phyloP scores from a whole-genome alignment of 1,140 invertebrate species.

The Oedothorax gibbosus region DNA sequence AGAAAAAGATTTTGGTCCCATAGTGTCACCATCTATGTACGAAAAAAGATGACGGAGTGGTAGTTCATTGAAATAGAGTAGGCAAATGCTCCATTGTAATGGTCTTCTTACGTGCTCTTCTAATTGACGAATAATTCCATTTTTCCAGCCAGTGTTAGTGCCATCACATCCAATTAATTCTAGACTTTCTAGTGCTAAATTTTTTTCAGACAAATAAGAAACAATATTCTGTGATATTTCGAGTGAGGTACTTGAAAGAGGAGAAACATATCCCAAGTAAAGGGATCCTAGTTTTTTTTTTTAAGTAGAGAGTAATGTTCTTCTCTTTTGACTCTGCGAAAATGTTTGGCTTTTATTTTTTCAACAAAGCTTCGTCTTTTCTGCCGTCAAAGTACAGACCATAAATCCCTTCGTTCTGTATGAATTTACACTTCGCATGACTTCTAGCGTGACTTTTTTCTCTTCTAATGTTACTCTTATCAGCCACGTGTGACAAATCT shows the following conservation, averaged over 20 bases:
- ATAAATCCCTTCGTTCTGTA: too few relatives aligned
- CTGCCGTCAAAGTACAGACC: not conserved
- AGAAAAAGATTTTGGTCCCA: slow-evolving; percentile 9
- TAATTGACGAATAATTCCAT: not conserved
- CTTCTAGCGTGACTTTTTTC: too few relatives aligned
- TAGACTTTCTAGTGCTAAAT: slow-evolving; percentile 8
- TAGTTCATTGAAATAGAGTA: slow-evolving; percentile 24
- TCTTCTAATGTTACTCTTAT: too few relatives aligned
- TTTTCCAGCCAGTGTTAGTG: slow-evolving; percentile 25
- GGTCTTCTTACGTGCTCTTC: not conserved
- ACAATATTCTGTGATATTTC: slow-evolving; percentile 15
- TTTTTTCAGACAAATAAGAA: not conserved
- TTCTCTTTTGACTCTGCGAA: not conserved
- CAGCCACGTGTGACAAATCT: too few relatives aligned
- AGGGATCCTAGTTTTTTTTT: not conserved
- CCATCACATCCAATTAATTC: slow-evolving; percentile 13
- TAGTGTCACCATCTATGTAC: slow-evolving; percentile 2
- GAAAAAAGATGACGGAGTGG: slow-evolving; percentile 18
- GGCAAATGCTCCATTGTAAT: slow-evolving; percentile 1
- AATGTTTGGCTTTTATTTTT: not conserved
- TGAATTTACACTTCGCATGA: too few relatives aligned
- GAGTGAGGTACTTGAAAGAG: not conserved
- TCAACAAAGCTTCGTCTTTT: not conserved
- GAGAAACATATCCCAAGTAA: not conserved
- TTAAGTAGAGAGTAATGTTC: not conserved